Base-by-base conservation (phyloP, 2,797 vertebrate species). In the Sebastes jordani region DNA sequence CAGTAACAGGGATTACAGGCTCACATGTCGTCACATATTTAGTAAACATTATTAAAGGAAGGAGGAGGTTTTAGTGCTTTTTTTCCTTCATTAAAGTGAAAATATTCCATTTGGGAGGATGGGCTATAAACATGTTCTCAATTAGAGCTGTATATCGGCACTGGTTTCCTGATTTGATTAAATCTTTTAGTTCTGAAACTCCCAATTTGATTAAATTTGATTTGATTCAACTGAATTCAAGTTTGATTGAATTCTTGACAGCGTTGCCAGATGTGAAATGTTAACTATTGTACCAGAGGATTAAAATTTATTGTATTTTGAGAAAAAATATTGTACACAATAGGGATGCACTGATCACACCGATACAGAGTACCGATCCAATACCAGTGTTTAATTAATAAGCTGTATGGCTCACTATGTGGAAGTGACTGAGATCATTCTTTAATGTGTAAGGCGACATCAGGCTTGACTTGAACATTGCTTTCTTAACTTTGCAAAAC, bases 11-110 rank as follows among this genome's bases (percentile, higher is more conserved):
- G 78, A 83, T 84, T 77, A 76, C 16, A 62, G 66, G 38, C 71
- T 74, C 55, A 42, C 58, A 23, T 71, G 69, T 73, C 29, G 70
- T 87, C 73, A 36, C 18, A 52, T 68, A 16, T 62, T 85, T 65
- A 55, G 34, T 32, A 74, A 62, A 72, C 27, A 66, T 62, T 52
- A 64, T 65, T 63, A 30, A 70, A 77, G 22, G 2, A 52, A 61
- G 29, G 27, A 18, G 3, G 27, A 18, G 3, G 29, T 10, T 58
- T 46, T 29, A 5, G 4, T 25, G 10, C 30, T 69, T 62, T 23
- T 59, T 74, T 52, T 38, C 38, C 27, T 27, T 25, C 10, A 14
- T 6, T 6, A 25, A 56, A 52, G n/a, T 54, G 56, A 73, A 84
- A 62, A 71, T 63, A 78, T 78, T 78, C 30, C 23, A 58, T 68